These are phyloP conservation scores for Tangachromis dhanisi DNA, from an alignment of 2,113 vertebrate genomes.

Conservation along the genomic window DNA sequence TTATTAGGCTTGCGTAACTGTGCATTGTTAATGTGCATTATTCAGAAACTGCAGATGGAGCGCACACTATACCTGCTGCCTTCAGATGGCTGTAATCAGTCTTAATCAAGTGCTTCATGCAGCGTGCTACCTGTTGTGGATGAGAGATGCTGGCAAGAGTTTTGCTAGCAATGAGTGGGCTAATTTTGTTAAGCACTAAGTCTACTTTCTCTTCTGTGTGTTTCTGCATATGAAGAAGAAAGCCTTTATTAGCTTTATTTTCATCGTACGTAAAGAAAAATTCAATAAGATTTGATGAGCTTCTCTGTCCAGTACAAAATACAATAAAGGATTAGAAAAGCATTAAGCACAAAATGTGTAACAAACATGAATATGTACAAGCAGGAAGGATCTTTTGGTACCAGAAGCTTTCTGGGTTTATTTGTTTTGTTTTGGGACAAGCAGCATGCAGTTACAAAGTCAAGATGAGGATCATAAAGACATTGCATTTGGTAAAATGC, in stretches of 20 bases:
- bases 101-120: neutral
- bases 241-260: neutral
- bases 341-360: neutral
- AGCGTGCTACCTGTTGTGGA: neutral
- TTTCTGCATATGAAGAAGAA: neutral
- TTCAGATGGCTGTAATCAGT: neutral
- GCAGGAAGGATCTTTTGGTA: neutral
- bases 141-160: neutral
- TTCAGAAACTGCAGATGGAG: neutral
- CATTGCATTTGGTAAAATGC: neutral
- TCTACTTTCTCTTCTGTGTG: neutral
- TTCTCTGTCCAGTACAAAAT: neutral
- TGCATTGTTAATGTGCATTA: neutral
- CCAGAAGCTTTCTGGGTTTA: neutral
- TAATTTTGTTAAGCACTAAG: neutral
- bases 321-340: neutral
- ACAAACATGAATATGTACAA: neutral
- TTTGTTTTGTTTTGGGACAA: neutral
- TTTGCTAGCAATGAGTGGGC: neutral
- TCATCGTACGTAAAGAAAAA: neutral
- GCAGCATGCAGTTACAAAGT: neutral
- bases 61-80: neutral
- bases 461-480: neutral
- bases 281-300: neutral
- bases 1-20: neutral